A percentile compares a stretch with the other conserved stretches of the same genome.
phyloP scores from a whole-genome alignment of 2,797 vertebrate species.

The Bradypodion ventrale region DNA sequence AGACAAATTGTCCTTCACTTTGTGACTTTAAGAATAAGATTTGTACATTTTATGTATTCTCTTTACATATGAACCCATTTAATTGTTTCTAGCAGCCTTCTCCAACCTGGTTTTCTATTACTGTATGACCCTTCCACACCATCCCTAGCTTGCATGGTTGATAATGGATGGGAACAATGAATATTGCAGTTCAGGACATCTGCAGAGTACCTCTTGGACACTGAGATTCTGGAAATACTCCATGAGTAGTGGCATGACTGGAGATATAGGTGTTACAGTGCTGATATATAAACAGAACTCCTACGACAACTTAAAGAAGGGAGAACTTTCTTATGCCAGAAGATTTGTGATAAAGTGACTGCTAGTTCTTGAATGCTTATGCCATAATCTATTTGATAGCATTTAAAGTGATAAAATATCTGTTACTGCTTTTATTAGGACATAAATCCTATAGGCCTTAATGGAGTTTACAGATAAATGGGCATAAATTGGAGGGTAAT shows the following conservation, averaged over 20 bases:
- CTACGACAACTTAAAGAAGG: not conserved
- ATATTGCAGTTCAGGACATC: not conserved
- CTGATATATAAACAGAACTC: not conserved
- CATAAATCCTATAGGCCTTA: not conserved
- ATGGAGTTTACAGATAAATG: not conserved
- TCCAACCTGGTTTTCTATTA: not conserved
- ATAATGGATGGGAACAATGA: not conserved
- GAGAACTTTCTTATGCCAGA: not conserved
- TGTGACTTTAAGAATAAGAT: not conserved
- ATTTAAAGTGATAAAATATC: not conserved
- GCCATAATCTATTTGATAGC: not conserved
- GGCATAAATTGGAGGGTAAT: not conserved
- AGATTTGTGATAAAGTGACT: not conserved
- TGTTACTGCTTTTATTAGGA: not conserved
- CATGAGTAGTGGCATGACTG: not conserved
- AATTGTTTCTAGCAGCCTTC: not conserved
- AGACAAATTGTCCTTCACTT: not conserved
- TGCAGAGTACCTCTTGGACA: not conserved
- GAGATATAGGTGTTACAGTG: not conserved
- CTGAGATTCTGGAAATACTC: not conserved
- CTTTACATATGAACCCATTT: not conserved
- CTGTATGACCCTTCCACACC: not conserved
- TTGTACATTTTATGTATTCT: not conserved
- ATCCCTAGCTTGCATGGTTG: not conserved
- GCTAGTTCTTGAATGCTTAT: not conserved